Evolutionary conservation across 2,888 invertebrate genomes (phyloP).

Genomic region (Heliconius charithonia): DNA sequence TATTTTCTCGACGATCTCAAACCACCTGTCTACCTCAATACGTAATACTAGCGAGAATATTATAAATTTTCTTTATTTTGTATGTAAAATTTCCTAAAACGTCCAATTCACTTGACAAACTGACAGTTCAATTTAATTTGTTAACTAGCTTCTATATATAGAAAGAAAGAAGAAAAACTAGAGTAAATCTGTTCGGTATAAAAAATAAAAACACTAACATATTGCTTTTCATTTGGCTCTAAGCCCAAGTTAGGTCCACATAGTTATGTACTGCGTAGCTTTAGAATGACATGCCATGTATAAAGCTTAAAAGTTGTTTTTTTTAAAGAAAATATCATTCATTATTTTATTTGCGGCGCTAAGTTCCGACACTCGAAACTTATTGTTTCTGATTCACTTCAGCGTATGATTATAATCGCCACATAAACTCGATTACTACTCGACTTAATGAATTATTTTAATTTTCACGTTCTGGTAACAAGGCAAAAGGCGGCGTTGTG

Average conservation of each 20-base stretch:
- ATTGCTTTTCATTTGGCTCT: constrained; percentile 28
- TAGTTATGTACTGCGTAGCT: constrained; percentile 7
- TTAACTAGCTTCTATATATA: constrained; percentile 16
- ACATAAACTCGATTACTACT: no score
- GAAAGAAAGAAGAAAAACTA: not conserved
- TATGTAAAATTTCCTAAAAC: not conserved
- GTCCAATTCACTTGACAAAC: not conserved
- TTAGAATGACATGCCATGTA: not conserved
- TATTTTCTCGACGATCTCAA: no score
- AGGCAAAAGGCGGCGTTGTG: no score
- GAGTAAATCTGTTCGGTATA: constrained; percentile 3
- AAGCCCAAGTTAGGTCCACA: constrained; percentile 10
- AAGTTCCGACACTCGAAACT: not conserved
- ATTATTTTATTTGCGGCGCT: not conserved
- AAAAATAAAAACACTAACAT: constrained; percentile 16
- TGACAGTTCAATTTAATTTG: not conserved
- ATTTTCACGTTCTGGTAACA: no score
- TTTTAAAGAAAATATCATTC: not conserved
- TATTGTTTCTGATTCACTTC: not conserved
- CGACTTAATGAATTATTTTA: no score
- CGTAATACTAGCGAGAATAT: no score
- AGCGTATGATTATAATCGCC: no score
- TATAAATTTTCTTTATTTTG: no score
- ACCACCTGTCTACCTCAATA: no score
- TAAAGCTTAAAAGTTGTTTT: not conserved